phyloP scores from a whole-genome alignment of 2,113 vertebrate genomes.

The Lampris megalopsis region DNA sequence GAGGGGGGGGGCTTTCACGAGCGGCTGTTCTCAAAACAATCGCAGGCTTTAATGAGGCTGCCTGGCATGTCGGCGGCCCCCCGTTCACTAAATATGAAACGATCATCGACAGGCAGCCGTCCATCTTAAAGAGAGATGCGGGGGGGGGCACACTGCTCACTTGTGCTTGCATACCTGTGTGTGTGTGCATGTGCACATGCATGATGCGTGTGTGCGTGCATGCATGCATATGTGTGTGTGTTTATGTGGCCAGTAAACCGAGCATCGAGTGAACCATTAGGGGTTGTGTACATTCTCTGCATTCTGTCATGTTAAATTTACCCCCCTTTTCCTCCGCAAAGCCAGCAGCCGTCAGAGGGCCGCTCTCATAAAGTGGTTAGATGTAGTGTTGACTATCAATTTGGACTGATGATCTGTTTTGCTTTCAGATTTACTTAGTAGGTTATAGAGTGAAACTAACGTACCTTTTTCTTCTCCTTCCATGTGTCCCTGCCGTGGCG shows the following conservation, averaged over 20 bases:
- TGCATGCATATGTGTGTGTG: too few relatives aligned
- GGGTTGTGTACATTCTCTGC: too few relatives aligned
- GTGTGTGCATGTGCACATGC: background rate
- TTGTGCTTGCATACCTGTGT: background rate
- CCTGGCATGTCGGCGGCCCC: conserved; percentile 64
- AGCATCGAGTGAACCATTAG: too few relatives aligned
- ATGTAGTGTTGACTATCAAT: too few relatives aligned
- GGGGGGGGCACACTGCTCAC: conserved; percentile 1
- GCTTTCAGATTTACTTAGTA: background rate
- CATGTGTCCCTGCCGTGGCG: conserved; percentile 47
- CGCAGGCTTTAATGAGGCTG: conserved; percentile 72
- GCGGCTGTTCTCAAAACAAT: conserved; percentile 64
- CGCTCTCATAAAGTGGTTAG: too few relatives aligned
- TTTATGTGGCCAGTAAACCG: too few relatives aligned
- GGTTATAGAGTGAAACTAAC: conserved; percentile 40
- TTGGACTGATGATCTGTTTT: background rate
- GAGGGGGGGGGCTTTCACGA: conserved; percentile 54
- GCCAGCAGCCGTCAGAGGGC: too few relatives aligned
- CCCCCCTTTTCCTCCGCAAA: too few relatives aligned
- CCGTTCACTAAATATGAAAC: conserved; percentile 50
- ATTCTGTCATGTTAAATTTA: too few relatives aligned
- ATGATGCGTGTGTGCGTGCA: too few relatives aligned
- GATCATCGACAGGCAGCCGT: conserved; percentile 19
- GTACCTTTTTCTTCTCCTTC: conserved; percentile 21
- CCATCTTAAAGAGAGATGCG: conserved; percentile 11